These are phyloP conservation scores for Geotrupes spiniger DNA, from an alignment of 2,888 invertebrate species.

Conservation along the genomic window DNA sequence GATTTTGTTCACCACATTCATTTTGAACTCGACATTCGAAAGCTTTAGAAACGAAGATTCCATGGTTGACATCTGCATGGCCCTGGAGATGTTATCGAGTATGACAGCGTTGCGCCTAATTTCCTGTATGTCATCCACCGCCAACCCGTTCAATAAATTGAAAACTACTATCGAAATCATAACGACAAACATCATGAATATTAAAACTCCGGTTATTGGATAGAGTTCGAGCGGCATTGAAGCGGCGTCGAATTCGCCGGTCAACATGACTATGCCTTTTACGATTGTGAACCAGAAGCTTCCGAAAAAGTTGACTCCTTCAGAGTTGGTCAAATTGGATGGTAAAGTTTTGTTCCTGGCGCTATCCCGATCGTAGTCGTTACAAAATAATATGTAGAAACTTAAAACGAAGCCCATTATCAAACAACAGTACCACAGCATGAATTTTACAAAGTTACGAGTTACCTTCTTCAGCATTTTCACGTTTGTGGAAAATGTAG, in stretches of 20 bases:
- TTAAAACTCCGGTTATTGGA: conserved; percentile 68
- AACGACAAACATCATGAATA: conserved; percentile 78
- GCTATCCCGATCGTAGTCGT: too few species aligned
- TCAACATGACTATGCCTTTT: conserved; percentile 83
- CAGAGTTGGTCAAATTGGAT: conserved; percentile 34
- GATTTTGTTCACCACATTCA: too few species aligned
- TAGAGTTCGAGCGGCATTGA: conserved; percentile 69
- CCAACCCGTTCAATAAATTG: conserved; percentile 80
- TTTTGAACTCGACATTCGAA: too few species aligned
- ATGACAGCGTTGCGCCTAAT: conserved; percentile 78
- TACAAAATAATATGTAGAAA: conserved; percentile 74
- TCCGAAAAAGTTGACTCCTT: too few species aligned
- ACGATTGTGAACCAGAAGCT: conserved; percentile 51
- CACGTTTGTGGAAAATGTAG: conserved; percentile 74
- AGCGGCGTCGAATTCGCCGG: conserved; percentile 80
- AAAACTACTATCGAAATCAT: conserved; percentile 79
- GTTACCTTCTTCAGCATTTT: conserved; percentile 81
- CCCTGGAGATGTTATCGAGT: conserved; percentile 44
- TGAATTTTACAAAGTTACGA: conserved; percentile 74
- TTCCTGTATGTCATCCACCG: conserved; percentile 77
- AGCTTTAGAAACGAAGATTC: background rate
- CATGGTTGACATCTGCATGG: background rate
- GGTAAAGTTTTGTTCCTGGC: too few species aligned
- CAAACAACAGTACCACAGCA: conserved; percentile 75
- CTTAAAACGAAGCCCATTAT: conserved; percentile 79